A percentile compares a stretch with the other conserved stretches of the same genome.
These are phyloP conservation scores for Ephydatia muelleri DNA, from an alignment of 37 sponge, comb jelly and placozoan genomes.

Conservation along the genomic window DNA sequence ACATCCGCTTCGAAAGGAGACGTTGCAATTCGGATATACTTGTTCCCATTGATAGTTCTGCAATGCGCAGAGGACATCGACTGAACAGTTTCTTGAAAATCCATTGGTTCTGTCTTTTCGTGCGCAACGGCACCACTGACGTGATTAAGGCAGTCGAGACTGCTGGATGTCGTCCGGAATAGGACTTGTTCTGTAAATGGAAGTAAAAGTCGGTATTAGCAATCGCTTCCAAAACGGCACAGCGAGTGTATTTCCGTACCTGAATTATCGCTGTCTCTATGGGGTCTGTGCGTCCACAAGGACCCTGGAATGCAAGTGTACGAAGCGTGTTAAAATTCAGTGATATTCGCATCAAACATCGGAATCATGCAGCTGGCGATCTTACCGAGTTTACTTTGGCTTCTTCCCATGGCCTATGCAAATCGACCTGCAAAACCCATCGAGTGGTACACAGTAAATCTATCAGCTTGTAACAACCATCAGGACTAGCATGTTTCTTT, in stretches of 20 bases:
- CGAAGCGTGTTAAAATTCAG: background rate
- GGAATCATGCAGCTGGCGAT: background rate
- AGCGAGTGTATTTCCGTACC: background rate
- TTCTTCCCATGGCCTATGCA: background rate
- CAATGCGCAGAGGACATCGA: background rate
- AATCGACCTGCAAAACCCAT: background rate
- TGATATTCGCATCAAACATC: background rate
- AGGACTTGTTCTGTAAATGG: constrained; percentile 1
- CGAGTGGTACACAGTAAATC: background rate
- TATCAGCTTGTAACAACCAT: background rate
- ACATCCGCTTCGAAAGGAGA: background rate
- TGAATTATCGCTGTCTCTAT: background rate
- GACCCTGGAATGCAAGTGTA: background rate
- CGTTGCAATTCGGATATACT: background rate
- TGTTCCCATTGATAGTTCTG: background rate
- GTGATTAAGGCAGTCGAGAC: constrained; percentile 48
- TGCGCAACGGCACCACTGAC: background rate
- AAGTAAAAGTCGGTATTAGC: background rate
- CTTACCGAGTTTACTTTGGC: background rate
- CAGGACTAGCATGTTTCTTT: no score
- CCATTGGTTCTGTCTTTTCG: background rate
- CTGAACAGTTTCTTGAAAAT: background rate
- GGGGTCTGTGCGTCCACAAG: background rate
- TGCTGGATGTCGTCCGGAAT: constrained; percentile 27
- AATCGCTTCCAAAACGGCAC: background rate